Base-by-base conservation (phyloP, 2,797 vertebrate genomes). In the Acanthopagrus latus region DNA sequence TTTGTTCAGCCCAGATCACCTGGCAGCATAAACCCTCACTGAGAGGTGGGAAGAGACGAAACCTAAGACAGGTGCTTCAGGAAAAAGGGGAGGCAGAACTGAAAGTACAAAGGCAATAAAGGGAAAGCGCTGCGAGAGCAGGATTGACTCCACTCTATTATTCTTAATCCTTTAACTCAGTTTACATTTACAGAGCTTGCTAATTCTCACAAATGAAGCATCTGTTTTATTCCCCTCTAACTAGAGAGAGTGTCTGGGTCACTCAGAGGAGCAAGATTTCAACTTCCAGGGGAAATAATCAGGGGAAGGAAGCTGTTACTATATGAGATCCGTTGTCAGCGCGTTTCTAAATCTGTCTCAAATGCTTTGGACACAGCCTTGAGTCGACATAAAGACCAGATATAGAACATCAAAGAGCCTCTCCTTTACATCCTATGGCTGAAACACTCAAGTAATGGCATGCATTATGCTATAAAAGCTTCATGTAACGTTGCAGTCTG, bases 101-200 rank as follows among this genome's bases (percentile, higher is more conserved):
- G 65, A 62, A 51, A 83, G 50, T 44, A 70, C 4, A 10, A 65
- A 77, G 17, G 47, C 48, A 27, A 13, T 17, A 38, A 76, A 71
- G 41, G 43, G 56, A 65, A 60, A 67, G 44, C 77, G 75, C 65
- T 57, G 50, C 7, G 33, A 86, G 44, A 62, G 58, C 52, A 41
- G 63, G 71, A 67, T 46, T 50, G 63, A 74, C 76, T 56, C 52
- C 47, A 21, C 74, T 56, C 57, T 33, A 48, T 81, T 83, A 46
- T 23, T 78, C 54, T 64, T 85, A 89, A 91, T 90, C 82, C 90
- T 67, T 67, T 91, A 89, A 92, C 92, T 38, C 84, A 90, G 86
- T 91, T 92, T 84, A 91, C 81, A 84, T 82, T 88, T 47, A 14
- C 69, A 83, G 80, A 88, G 80, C 75, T 59, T 9, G 74, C 66